Evolutionary conservation across 2,113 vertebrate genomes (phyloP), one percentile per base, ranked within the genome.

Genomic region (Marmota monax): DNA sequence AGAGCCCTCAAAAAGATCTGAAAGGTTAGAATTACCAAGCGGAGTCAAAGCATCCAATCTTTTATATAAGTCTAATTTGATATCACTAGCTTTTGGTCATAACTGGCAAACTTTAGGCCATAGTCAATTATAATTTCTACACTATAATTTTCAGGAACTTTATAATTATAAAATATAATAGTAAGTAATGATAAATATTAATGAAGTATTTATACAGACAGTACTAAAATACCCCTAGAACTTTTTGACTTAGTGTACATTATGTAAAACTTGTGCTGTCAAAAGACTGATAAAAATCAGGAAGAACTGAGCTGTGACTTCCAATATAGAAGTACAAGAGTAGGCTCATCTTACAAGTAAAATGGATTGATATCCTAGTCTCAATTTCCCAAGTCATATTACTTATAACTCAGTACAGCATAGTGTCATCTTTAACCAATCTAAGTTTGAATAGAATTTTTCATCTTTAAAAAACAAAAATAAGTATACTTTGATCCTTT

Each of bases 1-100:
- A 92, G 94, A 97, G 27, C 76, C 88, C 96, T 76, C 2, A 97
- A 94, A 84, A n/a, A 97, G 87, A 96, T 96, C 96, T 97, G 96
- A 97, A 93, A 97, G 97, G 98, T 98, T 96, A 58, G 86, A 45
- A 34, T 98, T 98, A 97, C 97, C 90, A 96, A 84, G 97, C 88
- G 96, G 97, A 91, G 88, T 94, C 7, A 95, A 85, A 25, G 88
- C 5, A 76, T 76, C 96, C 84, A 92, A 97, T 97, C 85, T 96
- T 96, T 97, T 94, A 37, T 69, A 70, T 4, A 94, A 95, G 5
- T 39, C 74, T 7, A 96, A 96, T 65, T 32, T 63, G 92, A 94
- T 93, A 53, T 53, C 63, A 42, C 84, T 97, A 61, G 97, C 98
- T 98, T 98, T 97, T 97, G 98, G 82, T 48, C 67, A 80, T 12